Evolutionary conservation across 2,888 invertebrate genomes (phyloP).

Genomic region (Odontomyia ornata): DNA sequence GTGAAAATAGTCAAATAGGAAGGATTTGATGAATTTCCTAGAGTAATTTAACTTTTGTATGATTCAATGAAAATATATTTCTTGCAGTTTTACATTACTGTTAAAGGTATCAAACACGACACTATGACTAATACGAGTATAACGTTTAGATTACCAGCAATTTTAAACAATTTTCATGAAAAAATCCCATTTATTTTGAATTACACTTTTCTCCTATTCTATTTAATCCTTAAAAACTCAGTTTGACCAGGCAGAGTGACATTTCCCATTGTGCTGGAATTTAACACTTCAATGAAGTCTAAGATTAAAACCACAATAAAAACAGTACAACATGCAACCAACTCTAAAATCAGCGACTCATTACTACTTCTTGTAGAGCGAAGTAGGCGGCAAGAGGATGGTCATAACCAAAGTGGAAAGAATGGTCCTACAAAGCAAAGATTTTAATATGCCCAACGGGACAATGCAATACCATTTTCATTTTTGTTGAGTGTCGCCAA

Average conservation of each 20-base stretch:
- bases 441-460: constrained; percentile 39
- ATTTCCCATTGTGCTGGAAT: constrained; percentile 35
- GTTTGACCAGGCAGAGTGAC: constrained; percentile 1
- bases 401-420: background rate
- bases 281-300: constrained; percentile 41
- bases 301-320: constrained; percentile 42
- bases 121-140: too few relatives aligned
- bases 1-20: background rate
- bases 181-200: too few relatives aligned
- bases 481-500: constrained; percentile 27
- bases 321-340: background rate
- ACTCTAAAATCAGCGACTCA: background rate
- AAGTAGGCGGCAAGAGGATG: background rate
- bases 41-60: too few relatives aligned
- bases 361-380: background rate
- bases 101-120: too few relatives aligned
- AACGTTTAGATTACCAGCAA: too few relatives aligned
- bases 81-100: too few relatives aligned
- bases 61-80: too few relatives aligned
- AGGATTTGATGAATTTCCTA: too few relatives aligned
- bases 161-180: too few relatives aligned
- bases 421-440: constrained; percentile 11
- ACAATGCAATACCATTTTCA: constrained; percentile 39
- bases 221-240: background rate
- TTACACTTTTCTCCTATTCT: background rate